Base-by-base conservation (phyloP, 2,797 vertebrate species). In the Peromyscus melanophrys region DNA sequence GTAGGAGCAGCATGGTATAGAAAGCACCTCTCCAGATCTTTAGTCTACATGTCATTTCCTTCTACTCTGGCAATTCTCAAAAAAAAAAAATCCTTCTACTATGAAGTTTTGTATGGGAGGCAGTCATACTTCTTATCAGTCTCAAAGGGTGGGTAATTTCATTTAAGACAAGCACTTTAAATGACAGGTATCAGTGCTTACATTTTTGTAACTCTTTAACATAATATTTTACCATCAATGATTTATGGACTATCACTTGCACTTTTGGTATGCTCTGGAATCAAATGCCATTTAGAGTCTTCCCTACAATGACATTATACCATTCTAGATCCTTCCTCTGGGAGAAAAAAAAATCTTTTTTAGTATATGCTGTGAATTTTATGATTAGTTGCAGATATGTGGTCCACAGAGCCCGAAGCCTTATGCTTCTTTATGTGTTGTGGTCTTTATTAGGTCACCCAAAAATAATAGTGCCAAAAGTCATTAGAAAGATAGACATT, bases 371-470 rank as follows among this genome's bases (percentile, higher is more conserved):
- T 92, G 37, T 93, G 96, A 96, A 94, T 90, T 89, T 95, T 95
- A 86, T 96, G 95, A 97, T 80, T 96, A 90, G 96, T 96, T 94
- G 75, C 84, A 93, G 75, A 80, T 96, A 94, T 93, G 89, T 97
- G n/a, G 89, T 95, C 94, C 25, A 21, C 40, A 93, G 57, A 63
- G 52, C 31, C 67, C 55, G 43, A 59, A 96, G 34, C 31, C 65
- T 88, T 84, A 90, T 3, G 43, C 49, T 95, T 96, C 57, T 94
- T 89, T 94, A 82, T 96, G 31, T 88, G 61, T 63, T 90, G 73
- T 92, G 90, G 96, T 96, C 96, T 97, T 97, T 86, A 97, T 90
- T 97, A 94, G 89, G 69, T 97, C 95, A 96, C 85, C 94, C 94
- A 92, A 96, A 96, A 97, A 95, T 89, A 96, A 89, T 63, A 96